phyloP scores from a whole-genome alignment of 2,888 invertebrate genomes.

The Heliconius hortense region DNA sequence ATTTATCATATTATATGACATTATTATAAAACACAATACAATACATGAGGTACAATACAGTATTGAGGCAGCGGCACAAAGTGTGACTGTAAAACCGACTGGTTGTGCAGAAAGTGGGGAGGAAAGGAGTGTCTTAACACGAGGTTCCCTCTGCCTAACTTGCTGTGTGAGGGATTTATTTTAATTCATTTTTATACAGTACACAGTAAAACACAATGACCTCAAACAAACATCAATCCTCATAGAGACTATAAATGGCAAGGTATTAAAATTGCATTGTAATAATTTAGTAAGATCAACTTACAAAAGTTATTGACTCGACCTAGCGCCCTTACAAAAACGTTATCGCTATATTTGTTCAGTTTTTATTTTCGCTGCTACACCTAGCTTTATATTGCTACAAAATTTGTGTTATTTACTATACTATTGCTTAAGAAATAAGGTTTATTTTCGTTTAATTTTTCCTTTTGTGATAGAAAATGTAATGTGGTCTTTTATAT shows the following conservation, averaged over 20 bases:
- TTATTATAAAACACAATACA: too few species aligned
- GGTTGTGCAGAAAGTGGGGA: too few species aligned
- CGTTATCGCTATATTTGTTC: conserved; percentile 78
- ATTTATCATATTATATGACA: too few species aligned
- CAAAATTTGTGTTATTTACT: conserved; percentile 25
- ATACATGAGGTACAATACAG: too few species aligned
- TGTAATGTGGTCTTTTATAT: conserved; percentile 62
- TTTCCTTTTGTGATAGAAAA: conserved; percentile 49
- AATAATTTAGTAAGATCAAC: conserved; percentile 50
- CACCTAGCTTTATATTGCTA: conserved; percentile 60
- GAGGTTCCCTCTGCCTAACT: too few species aligned
- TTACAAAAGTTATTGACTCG: conserved; percentile 64
- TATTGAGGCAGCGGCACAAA: too few species aligned
- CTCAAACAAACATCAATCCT: conserved; percentile 33
- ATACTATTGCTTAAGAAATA: conserved; percentile 38
- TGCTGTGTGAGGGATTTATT: too few species aligned
- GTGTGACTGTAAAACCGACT: too few species aligned
- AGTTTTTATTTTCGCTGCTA: conserved; percentile 78
- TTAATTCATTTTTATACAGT: too few species aligned
- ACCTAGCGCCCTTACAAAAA: conserved; percentile 78
- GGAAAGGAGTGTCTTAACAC: too few species aligned
- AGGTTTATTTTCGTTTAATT: conserved; percentile 44
- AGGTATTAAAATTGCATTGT: conserved; percentile 51
- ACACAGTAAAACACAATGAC: not conserved
- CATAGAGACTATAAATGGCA: conserved; percentile 48